Percentiles rank a stretch among this genome's conserved stretches.
phyloP scores from a whole-genome alignment of 2,113 vertebrate genomes.

The Brachyhypopomus gauderio region DNA sequence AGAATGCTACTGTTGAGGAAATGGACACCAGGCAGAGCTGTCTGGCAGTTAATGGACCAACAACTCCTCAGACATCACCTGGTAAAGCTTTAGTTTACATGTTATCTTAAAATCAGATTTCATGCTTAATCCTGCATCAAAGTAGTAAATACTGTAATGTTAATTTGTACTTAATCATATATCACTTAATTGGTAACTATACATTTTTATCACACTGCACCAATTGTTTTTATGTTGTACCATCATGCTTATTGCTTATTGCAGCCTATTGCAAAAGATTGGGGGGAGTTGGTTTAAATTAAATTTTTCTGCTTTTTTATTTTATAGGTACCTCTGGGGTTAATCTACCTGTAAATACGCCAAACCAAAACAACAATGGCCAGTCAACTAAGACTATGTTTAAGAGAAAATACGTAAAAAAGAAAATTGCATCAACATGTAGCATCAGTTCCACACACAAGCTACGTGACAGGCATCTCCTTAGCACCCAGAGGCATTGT shows the following conservation, averaged over 20 bases:
- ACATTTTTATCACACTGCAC: too few relatives aligned
- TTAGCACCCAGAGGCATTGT: conserved; percentile 42
- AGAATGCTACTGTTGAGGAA: not conserved
- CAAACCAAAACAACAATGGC: not conserved
- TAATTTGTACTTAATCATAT: too few relatives aligned
- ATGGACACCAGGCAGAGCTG: not conserved
- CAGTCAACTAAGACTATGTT: not conserved
- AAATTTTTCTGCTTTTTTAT: not conserved
- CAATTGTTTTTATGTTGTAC: too few relatives aligned
- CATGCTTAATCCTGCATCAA: too few relatives aligned
- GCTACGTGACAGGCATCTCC: conserved; percentile 45
- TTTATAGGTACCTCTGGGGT: conserved; percentile 13
- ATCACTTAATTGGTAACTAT: too few relatives aligned
- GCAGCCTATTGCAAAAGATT: not conserved
- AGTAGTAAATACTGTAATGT: too few relatives aligned
- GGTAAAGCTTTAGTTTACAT: conserved; percentile 14
- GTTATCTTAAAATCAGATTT: not conserved
- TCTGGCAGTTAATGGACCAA: not conserved
- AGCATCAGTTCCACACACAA: not conserved
- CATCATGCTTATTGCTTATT: too few relatives aligned
- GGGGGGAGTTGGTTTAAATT: too few relatives aligned
- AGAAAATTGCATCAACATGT: not conserved
- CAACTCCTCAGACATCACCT: not conserved
- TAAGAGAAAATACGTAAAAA: conserved; percentile 27
- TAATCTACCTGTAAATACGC: not conserved